These are phyloP conservation scores for Nysson spinosus DNA, from an alignment of 2,888 invertebrate species.

Conservation along the genomic window DNA sequence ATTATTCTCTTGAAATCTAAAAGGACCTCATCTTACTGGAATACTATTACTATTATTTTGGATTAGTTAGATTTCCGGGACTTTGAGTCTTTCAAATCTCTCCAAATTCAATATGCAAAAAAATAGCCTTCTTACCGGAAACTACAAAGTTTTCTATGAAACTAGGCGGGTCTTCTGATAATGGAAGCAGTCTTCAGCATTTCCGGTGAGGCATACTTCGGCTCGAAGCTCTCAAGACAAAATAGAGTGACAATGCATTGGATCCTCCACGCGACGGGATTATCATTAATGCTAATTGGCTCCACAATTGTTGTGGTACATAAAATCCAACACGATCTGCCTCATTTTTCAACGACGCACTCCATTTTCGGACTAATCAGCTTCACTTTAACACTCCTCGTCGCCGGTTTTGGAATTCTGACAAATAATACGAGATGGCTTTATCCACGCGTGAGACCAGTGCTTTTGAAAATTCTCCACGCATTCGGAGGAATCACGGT, in stretches of 20 bases:
- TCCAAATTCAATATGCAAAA: too few relatives aligned
- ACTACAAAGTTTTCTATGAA: background rate
- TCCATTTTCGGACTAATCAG: slow-evolving; percentile 66
- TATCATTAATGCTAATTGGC: slow-evolving; percentile 63
- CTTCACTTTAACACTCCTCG: slow-evolving; percentile 58
- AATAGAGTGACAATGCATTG: slow-evolving; percentile 70
- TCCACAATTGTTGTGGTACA: slow-evolving; percentile 65
- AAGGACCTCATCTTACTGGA: too few relatives aligned
- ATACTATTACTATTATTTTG: too few relatives aligned
- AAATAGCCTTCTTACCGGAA: background rate
- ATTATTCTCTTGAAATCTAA: too few relatives aligned
- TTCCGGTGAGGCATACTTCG: slow-evolving; percentile 70
- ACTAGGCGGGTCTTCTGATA: slow-evolving; percentile 67
- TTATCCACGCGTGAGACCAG: slow-evolving; percentile 67
- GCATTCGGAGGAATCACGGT: slow-evolving; percentile 66
- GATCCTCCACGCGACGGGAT: slow-evolving; percentile 66
- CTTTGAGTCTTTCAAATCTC: too few relatives aligned
- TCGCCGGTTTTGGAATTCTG: slow-evolving; percentile 65
- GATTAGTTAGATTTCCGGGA: too few relatives aligned
- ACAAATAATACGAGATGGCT: slow-evolving; percentile 71
- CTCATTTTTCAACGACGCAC: slow-evolving; percentile 68
- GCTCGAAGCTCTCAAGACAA: slow-evolving; percentile 56
- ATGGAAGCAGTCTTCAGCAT: slow-evolving; percentile 69
- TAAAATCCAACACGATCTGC: slow-evolving; percentile 52
- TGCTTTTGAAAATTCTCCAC: slow-evolving; percentile 69